Percentiles rank a stretch among this genome's conserved stretches.
phyloP scores from a whole-genome alignment of 2,888 invertebrate genomes.

The Plebejus melissa region DNA sequence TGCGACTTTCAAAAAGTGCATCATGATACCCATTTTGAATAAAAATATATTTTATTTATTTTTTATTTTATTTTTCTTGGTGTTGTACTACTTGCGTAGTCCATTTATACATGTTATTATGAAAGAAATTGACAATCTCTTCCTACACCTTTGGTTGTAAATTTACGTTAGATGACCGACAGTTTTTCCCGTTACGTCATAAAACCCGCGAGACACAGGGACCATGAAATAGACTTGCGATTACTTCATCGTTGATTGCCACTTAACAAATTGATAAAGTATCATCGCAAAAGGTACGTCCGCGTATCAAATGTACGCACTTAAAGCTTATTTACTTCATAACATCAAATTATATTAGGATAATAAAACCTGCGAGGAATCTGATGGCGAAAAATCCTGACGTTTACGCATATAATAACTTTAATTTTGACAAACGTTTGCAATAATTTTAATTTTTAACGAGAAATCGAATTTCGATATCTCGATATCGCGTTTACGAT shows the following conservation, averaged over 20 bases:
- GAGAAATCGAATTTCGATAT: conserved; percentile 16
- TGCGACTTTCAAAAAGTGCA: no score
- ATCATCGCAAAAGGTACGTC: not conserved
- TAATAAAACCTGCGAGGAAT: conserved; percentile 11
- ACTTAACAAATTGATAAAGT: not conserved
- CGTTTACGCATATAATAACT: conserved; percentile 1
- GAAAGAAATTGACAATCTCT: not conserved
- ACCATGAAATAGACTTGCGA: not conserved
- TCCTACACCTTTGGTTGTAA: not conserved
- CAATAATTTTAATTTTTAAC: conserved; percentile 17
- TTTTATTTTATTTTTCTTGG: no score
- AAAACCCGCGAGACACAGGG: not conserved
- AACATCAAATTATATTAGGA: conserved; percentile 25
- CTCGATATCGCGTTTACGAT: conserved; percentile 6
- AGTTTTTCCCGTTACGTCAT: not conserved
- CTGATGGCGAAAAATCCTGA: conserved; percentile 12
- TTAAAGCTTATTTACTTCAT: not conserved
- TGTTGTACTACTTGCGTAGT: no score
- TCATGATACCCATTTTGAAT: no score
- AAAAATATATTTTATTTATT: no score
- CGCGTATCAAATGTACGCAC: not conserved
- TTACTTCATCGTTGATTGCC: not conserved
- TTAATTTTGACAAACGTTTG: conserved; percentile 1
- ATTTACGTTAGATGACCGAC: not conserved
- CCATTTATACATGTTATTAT: no score